A percentile compares a stretch with the other conserved stretches of the same genome.
Conservation (phyloP, 2,797 vertebrate genomes). For the Nyctibius grandis region DNA sequence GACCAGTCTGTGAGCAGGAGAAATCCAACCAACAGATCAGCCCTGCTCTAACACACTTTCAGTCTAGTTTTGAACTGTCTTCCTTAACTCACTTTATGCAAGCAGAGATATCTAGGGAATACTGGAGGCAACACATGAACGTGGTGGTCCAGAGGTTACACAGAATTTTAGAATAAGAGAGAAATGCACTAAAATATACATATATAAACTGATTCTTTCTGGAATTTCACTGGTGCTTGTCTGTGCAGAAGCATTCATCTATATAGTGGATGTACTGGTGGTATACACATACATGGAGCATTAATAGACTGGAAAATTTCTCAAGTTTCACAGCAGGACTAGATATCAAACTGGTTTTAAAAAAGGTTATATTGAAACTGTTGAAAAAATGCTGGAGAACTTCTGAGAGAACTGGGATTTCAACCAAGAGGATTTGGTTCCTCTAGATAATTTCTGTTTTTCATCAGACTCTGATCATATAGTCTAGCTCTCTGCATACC, state of each 20-base stretch:
- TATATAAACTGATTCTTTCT: not conserved
- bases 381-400: not conserved
- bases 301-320: not conserved
- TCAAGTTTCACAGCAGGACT: not conserved
- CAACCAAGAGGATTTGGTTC: not conserved
- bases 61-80: not conserved
- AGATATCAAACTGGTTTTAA: not conserved
- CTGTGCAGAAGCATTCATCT: not conserved
- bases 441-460: slow-evolving; percentile 17
- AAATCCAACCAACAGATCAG: not conserved
- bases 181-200: not conserved
- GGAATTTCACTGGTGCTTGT: not conserved
- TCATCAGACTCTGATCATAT: not conserved
- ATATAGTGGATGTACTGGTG: not conserved
- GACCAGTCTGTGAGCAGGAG: not conserved
- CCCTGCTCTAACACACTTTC: not conserved
- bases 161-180: not conserved
- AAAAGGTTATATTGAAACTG: not conserved
- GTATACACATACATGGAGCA: not conserved
- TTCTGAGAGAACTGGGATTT: slow-evolving; percentile 9
- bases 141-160: not conserved
- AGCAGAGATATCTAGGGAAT: not conserved
- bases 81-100: not conserved
- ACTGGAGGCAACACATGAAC: not conserved
- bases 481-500: not conserved